These are phyloP conservation scores for Drosophila testacea DNA, from an alignment of 2,888 invertebrate genomes.

Conservation along the genomic window DNA sequence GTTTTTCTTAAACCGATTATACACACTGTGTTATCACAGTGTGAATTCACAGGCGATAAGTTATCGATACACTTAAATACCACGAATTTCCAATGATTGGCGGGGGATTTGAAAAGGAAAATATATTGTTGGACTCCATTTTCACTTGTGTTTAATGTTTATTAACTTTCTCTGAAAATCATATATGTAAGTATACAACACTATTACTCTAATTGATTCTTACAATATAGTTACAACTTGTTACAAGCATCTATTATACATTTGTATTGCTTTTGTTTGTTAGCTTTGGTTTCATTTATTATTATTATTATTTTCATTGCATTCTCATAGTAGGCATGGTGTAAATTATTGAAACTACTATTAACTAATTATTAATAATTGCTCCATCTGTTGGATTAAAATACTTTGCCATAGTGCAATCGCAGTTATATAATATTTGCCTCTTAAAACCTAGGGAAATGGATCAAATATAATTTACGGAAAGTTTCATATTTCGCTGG, in stretches of 20 bases:
- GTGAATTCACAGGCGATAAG: background rate
- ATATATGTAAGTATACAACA: slow-evolving; percentile 61
- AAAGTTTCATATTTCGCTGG: slow-evolving; percentile 29
- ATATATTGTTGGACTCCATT: slow-evolving; percentile 2
- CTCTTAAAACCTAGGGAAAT: slow-evolving; percentile 45
- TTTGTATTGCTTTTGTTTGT: slow-evolving; percentile 68
- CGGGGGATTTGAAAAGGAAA: slow-evolving; percentile 1
- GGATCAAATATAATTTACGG: slow-evolving; percentile 44
- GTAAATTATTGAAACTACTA: slow-evolving; percentile 80
- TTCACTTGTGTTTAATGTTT: slow-evolving; percentile 49
- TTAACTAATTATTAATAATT: slow-evolving; percentile 68
- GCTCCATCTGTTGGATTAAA: slow-evolving; percentile 64
- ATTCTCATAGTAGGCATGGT: slow-evolving; percentile 53
- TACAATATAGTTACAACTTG: slow-evolving; percentile 66
- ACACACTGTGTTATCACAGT: too few relatives aligned
- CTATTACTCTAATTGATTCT: slow-evolving; percentile 70
- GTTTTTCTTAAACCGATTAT: background rate
- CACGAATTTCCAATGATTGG: background rate
- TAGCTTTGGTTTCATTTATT: slow-evolving; percentile 62
- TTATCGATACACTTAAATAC: background rate
- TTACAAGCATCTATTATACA: slow-evolving; percentile 64
- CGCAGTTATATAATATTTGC: slow-evolving; percentile 35
- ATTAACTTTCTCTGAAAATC: slow-evolving; percentile 73
- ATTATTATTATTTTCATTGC: slow-evolving; percentile 27
- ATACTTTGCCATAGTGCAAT: slow-evolving; percentile 45